Evolutionary conservation across 2,113 vertebrate genomes (phyloP).

Genomic region (Epinephelus fuscoguttatus): DNA sequence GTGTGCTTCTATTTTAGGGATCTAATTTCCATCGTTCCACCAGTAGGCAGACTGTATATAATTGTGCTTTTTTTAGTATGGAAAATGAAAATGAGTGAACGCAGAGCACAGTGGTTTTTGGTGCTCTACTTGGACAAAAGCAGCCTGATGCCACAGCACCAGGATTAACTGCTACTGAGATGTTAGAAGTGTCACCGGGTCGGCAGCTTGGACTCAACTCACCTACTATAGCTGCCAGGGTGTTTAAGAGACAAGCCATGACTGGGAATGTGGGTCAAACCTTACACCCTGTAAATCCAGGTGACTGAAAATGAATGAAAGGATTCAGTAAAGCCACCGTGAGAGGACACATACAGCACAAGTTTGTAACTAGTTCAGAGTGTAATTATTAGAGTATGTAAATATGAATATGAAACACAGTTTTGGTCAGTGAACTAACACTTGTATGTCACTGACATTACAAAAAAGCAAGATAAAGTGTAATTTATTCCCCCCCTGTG

Average conservation of each 20-base stretch:
- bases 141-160: conserved; percentile 10
- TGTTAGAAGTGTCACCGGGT: conserved; percentile 41
- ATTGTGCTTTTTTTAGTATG: conserved; percentile 35
- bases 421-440: background rate
- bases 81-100: conserved; percentile 53
- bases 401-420: background rate
- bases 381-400: background rate
- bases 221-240: conserved; percentile 17
- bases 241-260: conserved; percentile 30
- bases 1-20: conserved; percentile 58
- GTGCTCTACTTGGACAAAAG: conserved; percentile 32
- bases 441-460: background rate
- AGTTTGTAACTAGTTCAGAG: background rate
- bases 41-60: conserved; percentile 37
- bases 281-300: conserved; percentile 47
- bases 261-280: conserved; percentile 68
- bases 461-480: background rate
- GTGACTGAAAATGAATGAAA: conserved; percentile 16
- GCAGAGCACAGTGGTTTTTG: background rate
- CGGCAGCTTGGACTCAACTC: conserved; percentile 35
- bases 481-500: background rate
- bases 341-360: background rate
- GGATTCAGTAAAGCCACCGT: conserved; percentile 10
- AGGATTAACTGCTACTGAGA: conserved; percentile 33
- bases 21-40: conserved; percentile 60